A percentile compares a stretch with the other conserved stretches of the same genome.
Evolutionary conservation across 2,888 invertebrate genomes (phyloP).

Genomic region (Ethmia dodecea): DNA sequence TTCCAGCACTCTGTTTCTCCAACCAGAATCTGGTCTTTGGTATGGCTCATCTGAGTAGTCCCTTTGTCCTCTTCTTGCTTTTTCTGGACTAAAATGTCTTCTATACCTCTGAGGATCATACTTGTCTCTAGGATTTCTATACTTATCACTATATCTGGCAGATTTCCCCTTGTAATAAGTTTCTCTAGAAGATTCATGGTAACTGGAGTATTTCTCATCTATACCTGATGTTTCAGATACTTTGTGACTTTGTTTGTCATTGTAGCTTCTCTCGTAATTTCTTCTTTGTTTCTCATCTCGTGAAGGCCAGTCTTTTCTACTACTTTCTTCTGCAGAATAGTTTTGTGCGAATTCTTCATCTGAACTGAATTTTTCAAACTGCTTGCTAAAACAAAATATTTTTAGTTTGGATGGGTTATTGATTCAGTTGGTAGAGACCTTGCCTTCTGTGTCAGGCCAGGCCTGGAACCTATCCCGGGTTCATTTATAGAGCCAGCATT

Average conservation of each 20-base stretch:
- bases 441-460: too few relatives aligned
- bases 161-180: conserved; percentile 7
- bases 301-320: conserved; percentile 17
- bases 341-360: conserved; percentile 41
- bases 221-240: conserved; percentile 26
- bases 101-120: conserved; percentile 32
- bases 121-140: conserved; percentile 28
- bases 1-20: conserved; percentile 31
- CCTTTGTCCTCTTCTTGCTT: conserved; percentile 26
- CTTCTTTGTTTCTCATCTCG: conserved; percentile 21
- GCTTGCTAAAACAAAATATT: not conserved
- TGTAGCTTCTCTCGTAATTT: conserved; percentile 20
- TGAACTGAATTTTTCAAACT: conserved; percentile 33
- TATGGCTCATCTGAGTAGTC: conserved; percentile 24
- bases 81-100: conserved; percentile 36
- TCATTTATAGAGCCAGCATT: too few relatives aligned
- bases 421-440: too few relatives aligned
- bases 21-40: conserved; percentile 27
- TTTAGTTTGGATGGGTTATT: too few relatives aligned
- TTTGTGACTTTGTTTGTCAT: conserved; percentile 25
- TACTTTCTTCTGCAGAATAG: conserved; percentile 13
- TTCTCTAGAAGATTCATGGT: conserved; percentile 24
- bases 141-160: conserved; percentile 23
- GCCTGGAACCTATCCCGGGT: too few relatives aligned
- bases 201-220: conserved; percentile 27